A percentile compares a stretch with the other conserved stretches of the same genome.
Conservation (phyloP, 1,140 invertebrate genomes). For the Stegodyphus dumicola region DNA sequence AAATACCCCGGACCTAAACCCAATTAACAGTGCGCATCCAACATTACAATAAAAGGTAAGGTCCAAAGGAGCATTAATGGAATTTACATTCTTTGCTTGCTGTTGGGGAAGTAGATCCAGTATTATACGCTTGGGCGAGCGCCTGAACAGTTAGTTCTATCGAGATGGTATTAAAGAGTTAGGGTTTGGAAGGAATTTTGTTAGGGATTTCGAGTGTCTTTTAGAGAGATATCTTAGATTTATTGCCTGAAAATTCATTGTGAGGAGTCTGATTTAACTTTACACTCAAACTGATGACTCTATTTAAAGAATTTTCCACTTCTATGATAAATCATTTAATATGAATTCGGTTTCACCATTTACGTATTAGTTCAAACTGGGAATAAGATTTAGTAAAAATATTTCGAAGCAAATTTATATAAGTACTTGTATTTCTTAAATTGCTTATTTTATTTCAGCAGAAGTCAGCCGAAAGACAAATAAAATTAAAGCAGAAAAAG, state of each 20-base stretch:
- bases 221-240: slow-evolving; percentile 4
- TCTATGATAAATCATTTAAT: too few species aligned
- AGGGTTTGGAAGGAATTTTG: not conserved
- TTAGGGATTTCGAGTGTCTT: slow-evolving; percentile 4
- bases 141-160: not conserved
- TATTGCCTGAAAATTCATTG: not conserved
- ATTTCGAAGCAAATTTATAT: too few species aligned
- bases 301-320: too few species aligned
- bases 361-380: too few species aligned
- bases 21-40: slow-evolving; percentile 35
- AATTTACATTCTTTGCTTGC: slow-evolving; percentile 58
- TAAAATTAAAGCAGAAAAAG: too few species aligned
- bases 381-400: too few species aligned
- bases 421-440: too few species aligned
- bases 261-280: not conserved
- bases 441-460: too few species aligned
- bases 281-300: not conserved
- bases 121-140: slow-evolving; percentile 26
- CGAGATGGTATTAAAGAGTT: slow-evolving; percentile 46
- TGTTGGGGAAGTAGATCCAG: not conserved
- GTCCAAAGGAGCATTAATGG: slow-evolving; percentile 43
- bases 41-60: slow-evolving; percentile 60
- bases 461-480: too few species aligned
- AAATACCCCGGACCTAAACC: slow-evolving; percentile 47
- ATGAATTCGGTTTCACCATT: too few species aligned